These are phyloP conservation scores for Ptychodera flava DNA, from an alignment of 35 echinoderm and acorn worm species.

Conservation along the genomic window DNA sequence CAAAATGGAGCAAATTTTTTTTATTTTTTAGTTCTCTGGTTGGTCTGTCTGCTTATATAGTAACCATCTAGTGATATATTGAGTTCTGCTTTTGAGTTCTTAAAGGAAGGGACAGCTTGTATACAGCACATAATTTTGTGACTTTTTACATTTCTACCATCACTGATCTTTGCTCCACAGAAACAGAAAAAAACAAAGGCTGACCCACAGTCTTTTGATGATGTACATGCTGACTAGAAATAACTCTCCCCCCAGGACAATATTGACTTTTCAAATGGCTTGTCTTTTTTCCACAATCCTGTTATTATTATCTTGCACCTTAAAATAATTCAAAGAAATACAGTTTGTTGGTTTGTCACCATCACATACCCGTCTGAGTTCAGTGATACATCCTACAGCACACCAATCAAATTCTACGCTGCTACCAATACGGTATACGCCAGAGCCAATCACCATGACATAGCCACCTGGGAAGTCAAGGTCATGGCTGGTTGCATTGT, in stretches of 20 bases:
- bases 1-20: too few species aligned
- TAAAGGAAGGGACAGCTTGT: too few species aligned
- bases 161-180: too few species aligned
- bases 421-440: slow-evolving; percentile 95
- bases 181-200: background rate
- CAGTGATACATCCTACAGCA: slow-evolving; percentile 89
- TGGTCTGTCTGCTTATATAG: too few species aligned
- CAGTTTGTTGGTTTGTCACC: too few species aligned
- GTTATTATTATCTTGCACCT: background rate
- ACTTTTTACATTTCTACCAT: too few species aligned
- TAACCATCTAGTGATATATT: too few species aligned
- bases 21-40: too few species aligned
- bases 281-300: background rate
- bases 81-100: too few species aligned
- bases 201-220: background rate
- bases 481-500: slow-evolving; percentile 77
- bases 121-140: too few species aligned
- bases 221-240: background rate
- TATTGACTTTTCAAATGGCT: background rate
- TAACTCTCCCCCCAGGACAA: too few species aligned
- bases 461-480: slow-evolving; percentile 88
- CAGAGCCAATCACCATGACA: slow-evolving; percentile 93
- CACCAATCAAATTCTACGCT: slow-evolving; percentile 99
- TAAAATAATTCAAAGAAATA: too few species aligned
- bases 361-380: slow-evolving; percentile 67